phyloP scores from a whole-genome alignment of 1,140 invertebrate genomes.

The Ips nitidus region DNA sequence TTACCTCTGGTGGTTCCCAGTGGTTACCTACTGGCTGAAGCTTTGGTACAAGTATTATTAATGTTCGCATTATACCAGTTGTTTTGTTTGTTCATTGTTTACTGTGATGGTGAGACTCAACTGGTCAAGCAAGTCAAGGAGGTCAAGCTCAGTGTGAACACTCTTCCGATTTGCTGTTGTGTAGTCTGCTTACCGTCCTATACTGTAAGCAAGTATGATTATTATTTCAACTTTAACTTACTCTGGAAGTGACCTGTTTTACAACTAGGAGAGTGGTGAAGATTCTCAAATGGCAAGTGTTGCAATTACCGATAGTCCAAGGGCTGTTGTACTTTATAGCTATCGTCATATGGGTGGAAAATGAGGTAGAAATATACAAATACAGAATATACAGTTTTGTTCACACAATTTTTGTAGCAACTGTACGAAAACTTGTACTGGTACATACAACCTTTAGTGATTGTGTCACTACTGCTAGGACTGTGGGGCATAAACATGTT shows the following conservation, averaged over 20 bases:
- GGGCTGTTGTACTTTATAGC: conserved; percentile 58
- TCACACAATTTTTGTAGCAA: conserved; percentile 54
- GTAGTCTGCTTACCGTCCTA: conserved; percentile 58
- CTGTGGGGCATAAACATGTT: conserved; percentile 65
- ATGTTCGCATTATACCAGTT: conserved; percentile 65
- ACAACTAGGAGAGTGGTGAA: conserved; percentile 35
- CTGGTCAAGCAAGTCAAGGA: conserved; percentile 57
- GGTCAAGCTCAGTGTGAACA: conserved; percentile 56
- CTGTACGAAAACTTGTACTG: conserved; percentile 61
- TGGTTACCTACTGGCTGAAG: conserved; percentile 62
- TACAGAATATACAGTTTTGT: conserved; percentile 3
- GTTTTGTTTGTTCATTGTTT: conserved; percentile 61
- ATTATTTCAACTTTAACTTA: neutral
- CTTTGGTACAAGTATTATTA: conserved; percentile 62
- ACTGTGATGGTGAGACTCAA: conserved; percentile 61
- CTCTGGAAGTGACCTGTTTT: neutral
- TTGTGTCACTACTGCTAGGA: conserved; percentile 61
- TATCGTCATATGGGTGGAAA: conserved; percentile 63
- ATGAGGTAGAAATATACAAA: conserved; percentile 54
- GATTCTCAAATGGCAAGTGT: conserved; percentile 56
- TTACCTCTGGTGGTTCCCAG: conserved; percentile 61
- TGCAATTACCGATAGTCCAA: conserved; percentile 63
- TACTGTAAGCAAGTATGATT: conserved; percentile 43
- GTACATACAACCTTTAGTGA: conserved; percentile 62
- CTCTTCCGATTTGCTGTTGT: conserved; percentile 64